Evolutionary conservation across 2,797 vertebrate species (phyloP).

Genomic region (Pteronotus mesoamericanus): DNA sequence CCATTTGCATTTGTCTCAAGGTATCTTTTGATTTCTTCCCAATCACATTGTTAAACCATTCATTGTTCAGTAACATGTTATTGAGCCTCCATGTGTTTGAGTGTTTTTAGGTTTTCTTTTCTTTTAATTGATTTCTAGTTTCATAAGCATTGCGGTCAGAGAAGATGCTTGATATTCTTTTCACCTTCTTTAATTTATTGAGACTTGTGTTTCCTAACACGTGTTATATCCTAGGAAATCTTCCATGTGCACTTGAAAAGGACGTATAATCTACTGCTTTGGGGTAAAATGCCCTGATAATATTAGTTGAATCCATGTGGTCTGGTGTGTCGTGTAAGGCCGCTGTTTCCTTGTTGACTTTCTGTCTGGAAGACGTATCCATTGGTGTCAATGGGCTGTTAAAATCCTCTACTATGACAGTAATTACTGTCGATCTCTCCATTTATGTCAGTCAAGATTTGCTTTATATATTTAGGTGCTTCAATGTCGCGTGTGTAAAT

Average conservation of each 20-base stretch:
- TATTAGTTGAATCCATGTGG: background rate
- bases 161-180: background rate
- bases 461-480: background rate
- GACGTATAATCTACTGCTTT: background rate
- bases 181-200: background rate
- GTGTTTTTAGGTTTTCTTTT: background rate
- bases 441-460: background rate
- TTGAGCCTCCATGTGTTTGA: background rate
- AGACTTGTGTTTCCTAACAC: background rate
- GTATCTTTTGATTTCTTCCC: background rate
- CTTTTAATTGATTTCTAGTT: background rate
- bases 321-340: background rate
- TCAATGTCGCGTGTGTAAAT: background rate
- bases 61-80: background rate
- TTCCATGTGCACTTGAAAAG: background rate
- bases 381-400: background rate
- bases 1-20: background rate
- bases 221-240: background rate
- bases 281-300: background rate
- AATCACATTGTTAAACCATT: background rate
- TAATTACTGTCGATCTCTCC: background rate
- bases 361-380: background rate
- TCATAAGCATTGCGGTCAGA: background rate
- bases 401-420: background rate
- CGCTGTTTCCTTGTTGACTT: background rate